phyloP scores from a whole-genome alignment of 2,888 invertebrate species.

The Cosmia trapezina region DNA sequence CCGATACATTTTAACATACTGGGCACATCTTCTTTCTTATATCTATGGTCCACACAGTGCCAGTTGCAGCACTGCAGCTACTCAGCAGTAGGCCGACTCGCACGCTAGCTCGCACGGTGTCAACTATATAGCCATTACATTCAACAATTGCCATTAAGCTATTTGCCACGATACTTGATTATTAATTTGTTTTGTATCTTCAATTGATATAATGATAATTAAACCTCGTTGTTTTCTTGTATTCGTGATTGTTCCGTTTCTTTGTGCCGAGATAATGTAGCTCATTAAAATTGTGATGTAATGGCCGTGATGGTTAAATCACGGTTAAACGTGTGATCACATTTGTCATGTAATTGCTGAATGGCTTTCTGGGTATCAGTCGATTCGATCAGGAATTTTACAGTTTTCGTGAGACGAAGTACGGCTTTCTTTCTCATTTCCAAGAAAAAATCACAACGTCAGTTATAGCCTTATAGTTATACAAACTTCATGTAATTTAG shows the following conservation, averaged over 20 bases:
- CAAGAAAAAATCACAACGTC: background rate
- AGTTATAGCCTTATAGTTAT: background rate
- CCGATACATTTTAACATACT: too few species aligned
- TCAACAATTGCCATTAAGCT: slow-evolving; percentile 77
- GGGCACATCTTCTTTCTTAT: too few species aligned
- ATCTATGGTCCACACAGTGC: too few species aligned
- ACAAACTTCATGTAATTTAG: background rate
- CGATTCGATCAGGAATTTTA: slow-evolving; percentile 12
- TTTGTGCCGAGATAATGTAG: slow-evolving; percentile 46
- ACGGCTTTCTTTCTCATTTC: background rate
- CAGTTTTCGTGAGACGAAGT: background rate
- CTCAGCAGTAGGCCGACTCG: too few species aligned
- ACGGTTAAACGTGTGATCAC: slow-evolving; percentile 31
- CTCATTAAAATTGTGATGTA: slow-evolving; percentile 42
- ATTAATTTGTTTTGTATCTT: slow-evolving; percentile 63
- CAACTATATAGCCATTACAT: slow-evolving; percentile 45
- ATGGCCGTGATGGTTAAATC: too few species aligned
- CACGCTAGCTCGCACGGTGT: too few species aligned
- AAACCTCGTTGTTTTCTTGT: slow-evolving; percentile 52
- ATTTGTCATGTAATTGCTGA: slow-evolving; percentile 24
- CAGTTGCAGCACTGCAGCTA: too few species aligned
- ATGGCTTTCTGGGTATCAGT: slow-evolving; percentile 23
- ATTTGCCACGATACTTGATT: slow-evolving; percentile 70
- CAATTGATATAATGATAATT: slow-evolving; percentile 53
- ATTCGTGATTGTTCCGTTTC: slow-evolving; percentile 52